These are phyloP conservation scores for Rhizoglyphus robini DNA, from an alignment of 1,140 invertebrate species.

Conservation along the genomic window DNA sequence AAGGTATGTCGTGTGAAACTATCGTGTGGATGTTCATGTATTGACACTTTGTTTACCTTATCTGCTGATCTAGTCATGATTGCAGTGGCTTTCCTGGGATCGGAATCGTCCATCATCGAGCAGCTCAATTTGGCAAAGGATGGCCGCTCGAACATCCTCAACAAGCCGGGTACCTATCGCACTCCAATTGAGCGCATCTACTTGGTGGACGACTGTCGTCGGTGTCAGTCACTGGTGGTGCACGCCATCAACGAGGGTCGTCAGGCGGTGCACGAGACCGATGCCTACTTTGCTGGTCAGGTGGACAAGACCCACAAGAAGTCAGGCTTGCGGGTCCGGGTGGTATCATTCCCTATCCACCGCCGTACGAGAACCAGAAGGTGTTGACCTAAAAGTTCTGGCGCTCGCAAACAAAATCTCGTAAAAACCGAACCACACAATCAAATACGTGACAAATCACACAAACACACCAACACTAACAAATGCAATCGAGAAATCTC, in stretches of 20 bases:
- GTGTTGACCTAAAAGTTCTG: background rate
- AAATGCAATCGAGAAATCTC: too few relatives aligned
- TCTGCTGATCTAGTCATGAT: constrained; percentile 82
- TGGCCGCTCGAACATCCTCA: constrained; percentile 80
- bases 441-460: too few relatives aligned
- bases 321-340: constrained; percentile 63
- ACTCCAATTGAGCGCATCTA: constrained; percentile 77
- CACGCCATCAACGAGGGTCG: constrained; percentile 96
- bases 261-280: constrained; percentile 86
- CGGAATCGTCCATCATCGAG: constrained; percentile 72
- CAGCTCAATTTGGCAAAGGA: constrained; percentile 74
- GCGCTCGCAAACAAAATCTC: too few relatives aligned
- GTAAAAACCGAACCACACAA: too few relatives aligned
- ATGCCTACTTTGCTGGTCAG: constrained; percentile 59
- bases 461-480: too few relatives aligned
- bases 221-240: constrained; percentile 93
- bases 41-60: constrained; percentile 36
- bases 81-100: constrained; percentile 97
- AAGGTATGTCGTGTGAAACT: constrained; percentile 29
- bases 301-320: background rate
- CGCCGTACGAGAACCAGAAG: background rate
- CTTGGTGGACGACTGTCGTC: constrained; percentile 92
- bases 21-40: background rate
- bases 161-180: constrained; percentile 54
- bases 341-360: constrained; percentile 51